Base-by-base conservation (phyloP, 2,888 invertebrate species). In the Maniola hyperantus region DNA sequence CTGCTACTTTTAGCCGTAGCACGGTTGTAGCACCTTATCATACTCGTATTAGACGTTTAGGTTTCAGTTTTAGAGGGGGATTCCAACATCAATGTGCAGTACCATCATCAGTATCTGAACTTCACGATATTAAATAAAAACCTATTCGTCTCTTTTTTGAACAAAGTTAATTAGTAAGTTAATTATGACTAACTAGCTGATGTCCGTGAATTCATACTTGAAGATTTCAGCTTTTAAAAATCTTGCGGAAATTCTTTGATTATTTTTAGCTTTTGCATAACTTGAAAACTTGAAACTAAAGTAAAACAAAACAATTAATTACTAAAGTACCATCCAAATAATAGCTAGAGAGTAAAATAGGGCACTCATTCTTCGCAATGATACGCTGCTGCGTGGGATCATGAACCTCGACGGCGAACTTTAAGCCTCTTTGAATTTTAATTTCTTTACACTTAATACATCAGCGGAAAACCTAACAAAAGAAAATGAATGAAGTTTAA, bases 381-480 rank as follows among this genome's bases (percentile, higher is more conserved):
- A 57, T 57, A 57, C 39, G 39, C 39, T 39, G 39, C 39, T 11
- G 55, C 55, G 39, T 7, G 6, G 57, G 20, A 20, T 61, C 50
- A 48, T 54, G 33, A 65, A 65, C 59, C 54, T 60, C 33, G 54
- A 61, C 54, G 20, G 36, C 10, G 26, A 36, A 36, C 36, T 58
- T 53, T 61, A 59, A 65, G 58, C 26, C 55, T 65, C 65, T 51
- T 46, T 68, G 59, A 68, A 59, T 68, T 63, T 65, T 68, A 62
- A 63, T 65, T 68, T 57, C 33, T 65, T 42, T 57, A 57, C 18
- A 18, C 57, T 13, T 50, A 36, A 20, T 20, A 51, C 26, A 36
- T 36, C 60, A 36, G 15, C 33, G 5, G 50, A 33, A 18, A 34
- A 33, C 33, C 51, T 53, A 65, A 60, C 39, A 39, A 10, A 39